Evolutionary conservation across 2,888 invertebrate species (phyloP), one percentile per base, ranked within the genome.

Genomic region (Calameuta pallipes): DNA sequence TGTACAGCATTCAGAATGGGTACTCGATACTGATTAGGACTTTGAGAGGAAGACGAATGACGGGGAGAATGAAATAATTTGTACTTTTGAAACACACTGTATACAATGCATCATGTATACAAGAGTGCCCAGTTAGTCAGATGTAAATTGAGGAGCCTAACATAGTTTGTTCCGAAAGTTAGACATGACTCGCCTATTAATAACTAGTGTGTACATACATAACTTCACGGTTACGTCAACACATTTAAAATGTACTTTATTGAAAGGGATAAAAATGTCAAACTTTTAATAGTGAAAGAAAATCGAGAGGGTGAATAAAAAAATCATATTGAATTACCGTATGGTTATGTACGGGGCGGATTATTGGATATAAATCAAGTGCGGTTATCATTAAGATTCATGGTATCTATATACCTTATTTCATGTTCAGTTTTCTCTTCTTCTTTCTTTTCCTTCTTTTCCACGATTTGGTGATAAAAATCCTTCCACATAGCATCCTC

Each of bases 401-500:
- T 23, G 56, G 56, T 56, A 56, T 56, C 56, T 56, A 56, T 79
- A 80, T 93, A 96, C 96, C 94, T 94, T 87, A 91, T 92, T 85
- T 96, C 95, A 87, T 95, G 96, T 81, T 94, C 94, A 81, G 94
- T 93, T 82, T 94, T 94, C 76, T 94, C 94, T 77, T 92, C 87
- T 84, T 94, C 94, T 80, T 94, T 93, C 84, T 94, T 94, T 80
- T 95, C 90, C 87, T 94, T 95, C 77, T 95, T 94, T 78, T 85
- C 87, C 11, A 89, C 85, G 41, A 92, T 87, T 82, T 90, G 90
- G 11, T 90, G 86, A 87, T 95, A 96, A 87, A 95, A 95, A 80
- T 94, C 94, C 92, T 94, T 95, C 95, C 96, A 96, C 96, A 96
- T 96, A 15, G 93, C 92, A 88, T 96, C 96, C 92, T 96, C 96